Base-by-base conservation (phyloP, 2,888 invertebrate genomes). In the Ophion costatus region DNA sequence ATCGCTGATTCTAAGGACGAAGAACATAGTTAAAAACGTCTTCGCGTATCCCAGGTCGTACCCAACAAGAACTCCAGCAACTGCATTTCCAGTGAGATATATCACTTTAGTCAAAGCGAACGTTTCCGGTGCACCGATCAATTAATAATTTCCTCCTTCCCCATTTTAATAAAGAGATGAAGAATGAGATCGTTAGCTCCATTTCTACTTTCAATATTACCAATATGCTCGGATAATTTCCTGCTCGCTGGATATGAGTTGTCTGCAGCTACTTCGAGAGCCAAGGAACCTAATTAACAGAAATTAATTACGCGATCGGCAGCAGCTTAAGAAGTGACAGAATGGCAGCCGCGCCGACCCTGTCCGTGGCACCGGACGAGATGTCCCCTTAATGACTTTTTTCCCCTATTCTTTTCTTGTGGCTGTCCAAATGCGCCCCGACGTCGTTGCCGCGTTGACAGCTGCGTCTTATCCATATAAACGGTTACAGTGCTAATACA, bases 251-350 rank as follows among this genome's bases (percentile, higher is more conserved):
- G 33, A 74, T n/a, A 74, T 74, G 59, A 61, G 61, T 74, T 61
- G 61, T 61, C 61, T 42, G 20, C 24, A 45, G 59, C 74, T 61
- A 22, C 24, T 64, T 75, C 33, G 29, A 33, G 51, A 56, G 64
- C 56, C 51, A 20, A 29, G 51, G 59, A 66, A 80, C n/a, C 80
- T 74, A 80, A 80, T 80, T 80, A 80, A 80, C 63, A 74, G 73
- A 74, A 80, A 73, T 80, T 80, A 80, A 80, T 80, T 80, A 66
- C 67, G 42, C 24, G 33, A 74, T 75, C 56, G 45, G 80, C 66
- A 61, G n/a, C 56, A 59, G 38, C 71, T 56, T 71, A 57, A 24
- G 59, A 57, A 67, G 80, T 80, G 80, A 80, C 80, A 80, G 59
- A 42, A 56, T 38, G 71, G 42, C 42, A 42, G 42, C 56, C 71